Evolutionary conservation across 64 coral and sea anemone species (phyloP), one percentile per base, ranked within the genome.

Genomic region (Montipora foliosa): DNA sequence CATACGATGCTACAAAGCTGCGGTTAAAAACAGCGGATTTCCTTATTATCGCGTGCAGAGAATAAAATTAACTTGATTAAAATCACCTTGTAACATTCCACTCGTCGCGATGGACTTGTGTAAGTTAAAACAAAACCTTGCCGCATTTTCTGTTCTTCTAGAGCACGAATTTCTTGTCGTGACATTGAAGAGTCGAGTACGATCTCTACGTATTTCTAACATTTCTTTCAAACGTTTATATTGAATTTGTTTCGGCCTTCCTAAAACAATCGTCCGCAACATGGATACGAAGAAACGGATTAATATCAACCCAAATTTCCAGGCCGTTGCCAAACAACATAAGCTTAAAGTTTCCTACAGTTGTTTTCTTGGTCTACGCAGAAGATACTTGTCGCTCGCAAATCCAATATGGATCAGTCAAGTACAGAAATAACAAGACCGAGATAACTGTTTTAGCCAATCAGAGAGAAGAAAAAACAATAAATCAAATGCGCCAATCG

Each of bases 81-180:
- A 12, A 69, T 48, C 47, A 86, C 82, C 82, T 86, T 86, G 17
- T 71, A 86, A 71, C 68, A 86, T 48, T 51, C 67, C 4, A 13
- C 82, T 19, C 9, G 44, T 21, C 82, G 15, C 9, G 37, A 49
- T 1, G 44, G 62, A 86, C 15, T 71, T 9, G 44, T 17, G 68
- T 71, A 72, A 0, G 66, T 19, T 29, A 86, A 72, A 67, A 86
- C 22, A 50, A 86, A 86, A 22, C 82, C 82, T 71, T 72, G 16
- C 5, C 5, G 45, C 66, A 86, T 86, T 72, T 86, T 86, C 17
- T 8, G 5, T 52, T 71, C 17, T 0, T 19, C 15, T 47, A 67
- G 16, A 84, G 61, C 15, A 16, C 13, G 3, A 16, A 49, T 50
- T 86, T 72, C 82, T 49, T 50, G 82, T 1, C 82, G 82, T 72